Conservation (phyloP, 1,140 invertebrate species). For the Hycleus cichorii region DNA sequence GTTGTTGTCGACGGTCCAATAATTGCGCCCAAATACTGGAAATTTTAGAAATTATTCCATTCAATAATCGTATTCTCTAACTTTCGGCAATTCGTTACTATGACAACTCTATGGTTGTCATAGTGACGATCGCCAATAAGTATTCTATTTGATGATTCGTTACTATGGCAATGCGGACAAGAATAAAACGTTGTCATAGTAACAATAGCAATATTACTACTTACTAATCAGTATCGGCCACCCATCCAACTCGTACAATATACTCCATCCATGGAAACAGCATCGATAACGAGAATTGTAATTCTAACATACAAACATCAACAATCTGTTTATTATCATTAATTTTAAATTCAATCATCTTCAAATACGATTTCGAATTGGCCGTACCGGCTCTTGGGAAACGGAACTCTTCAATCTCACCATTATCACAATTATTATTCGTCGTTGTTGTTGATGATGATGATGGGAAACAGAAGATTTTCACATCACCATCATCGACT, state of each 20-base stretch:
- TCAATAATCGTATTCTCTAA: too few relatives aligned
- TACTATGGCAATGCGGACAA: too few relatives aligned
- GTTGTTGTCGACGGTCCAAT: slow-evolving; percentile 76
- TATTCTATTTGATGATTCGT: too few relatives aligned
- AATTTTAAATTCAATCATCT: slow-evolving; percentile 78
- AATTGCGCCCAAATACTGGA: slow-evolving; percentile 83
- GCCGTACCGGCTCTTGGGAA: slow-evolving; percentile 86
- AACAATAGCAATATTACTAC: not conserved
- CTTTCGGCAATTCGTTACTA: too few relatives aligned
- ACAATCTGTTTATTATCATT: slow-evolving; percentile 57
- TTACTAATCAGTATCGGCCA: slow-evolving; percentile 78
- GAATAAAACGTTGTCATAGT: too few relatives aligned
- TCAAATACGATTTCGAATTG: slow-evolving; percentile 84
- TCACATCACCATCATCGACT: slow-evolving; percentile 90
- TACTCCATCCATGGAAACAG: slow-evolving; percentile 92
- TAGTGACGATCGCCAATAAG: too few relatives aligned
- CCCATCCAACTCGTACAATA: slow-evolving; percentile 89
- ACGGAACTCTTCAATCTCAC: slow-evolving; percentile 82
- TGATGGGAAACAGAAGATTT: slow-evolving; percentile 82
- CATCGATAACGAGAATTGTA: slow-evolving; percentile 63
- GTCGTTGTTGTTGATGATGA: slow-evolving; percentile 47
- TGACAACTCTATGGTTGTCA: too few relatives aligned
- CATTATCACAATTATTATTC: slow-evolving; percentile 43
- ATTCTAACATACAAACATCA: slow-evolving; percentile 59
- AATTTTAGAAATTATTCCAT: too few relatives aligned